Percentiles rank a stretch among this genome's conserved stretches.
Conservation (phyloP, 2,797 vertebrate genomes). For the Acridotheres tristis region DNA sequence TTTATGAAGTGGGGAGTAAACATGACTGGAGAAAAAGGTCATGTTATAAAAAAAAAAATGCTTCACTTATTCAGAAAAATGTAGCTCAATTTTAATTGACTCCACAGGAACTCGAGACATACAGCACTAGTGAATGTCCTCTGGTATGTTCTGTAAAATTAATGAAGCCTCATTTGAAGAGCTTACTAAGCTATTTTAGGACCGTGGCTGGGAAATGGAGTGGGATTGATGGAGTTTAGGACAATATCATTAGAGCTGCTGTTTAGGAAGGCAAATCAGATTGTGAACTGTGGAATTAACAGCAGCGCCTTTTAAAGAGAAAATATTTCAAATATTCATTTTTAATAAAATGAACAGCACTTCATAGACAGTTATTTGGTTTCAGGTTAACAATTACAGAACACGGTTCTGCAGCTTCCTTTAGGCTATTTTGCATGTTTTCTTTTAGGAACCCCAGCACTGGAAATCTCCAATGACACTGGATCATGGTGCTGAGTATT, state of each 20-base stretch:
- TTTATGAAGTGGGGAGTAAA: slow-evolving; percentile 34
- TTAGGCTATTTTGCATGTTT: background rate
- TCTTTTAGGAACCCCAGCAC: background rate
- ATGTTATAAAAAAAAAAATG: background rate
- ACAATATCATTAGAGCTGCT: background rate
- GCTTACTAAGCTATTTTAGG: background rate
- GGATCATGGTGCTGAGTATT: fast-evolving
- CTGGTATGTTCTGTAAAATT: background rate
- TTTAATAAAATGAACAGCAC: background rate
- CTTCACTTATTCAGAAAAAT: background rate
- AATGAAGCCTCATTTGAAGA: slow-evolving; percentile 12
- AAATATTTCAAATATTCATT: background rate
- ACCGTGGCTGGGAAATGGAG: background rate
- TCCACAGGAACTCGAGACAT: background rate
- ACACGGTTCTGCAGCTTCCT: background rate
- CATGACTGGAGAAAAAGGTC: background rate
- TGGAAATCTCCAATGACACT: background rate
- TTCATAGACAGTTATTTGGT: background rate
- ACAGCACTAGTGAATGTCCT: background rate
- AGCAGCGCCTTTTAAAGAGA: background rate
- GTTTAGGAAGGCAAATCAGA: background rate
- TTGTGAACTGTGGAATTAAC: background rate
- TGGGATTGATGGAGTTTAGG: slow-evolving; percentile 5
- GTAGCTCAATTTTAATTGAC: background rate
- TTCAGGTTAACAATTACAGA: background rate